Percentiles rank a stretch among this genome's conserved stretches.
These are phyloP conservation scores for Columba livia DNA, from an alignment of 2,113 vertebrate species.

Conservation along the genomic window DNA sequence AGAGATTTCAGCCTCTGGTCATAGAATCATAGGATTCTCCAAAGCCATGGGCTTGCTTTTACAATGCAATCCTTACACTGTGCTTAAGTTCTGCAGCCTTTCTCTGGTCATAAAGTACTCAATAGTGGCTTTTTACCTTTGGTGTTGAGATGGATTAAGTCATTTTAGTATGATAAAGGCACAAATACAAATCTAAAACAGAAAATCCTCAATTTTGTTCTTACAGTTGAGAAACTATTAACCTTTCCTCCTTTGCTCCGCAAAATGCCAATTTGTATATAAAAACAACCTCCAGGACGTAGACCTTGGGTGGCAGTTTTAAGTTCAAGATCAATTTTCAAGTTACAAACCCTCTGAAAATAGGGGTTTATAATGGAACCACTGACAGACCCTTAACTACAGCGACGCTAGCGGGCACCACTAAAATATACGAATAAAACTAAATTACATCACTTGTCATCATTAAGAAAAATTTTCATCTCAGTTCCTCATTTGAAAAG, in stretches of 20 bases:
- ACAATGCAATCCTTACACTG: neutral
- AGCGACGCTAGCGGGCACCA: conserved; percentile 69
- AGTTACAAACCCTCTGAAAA: conserved; percentile 65
- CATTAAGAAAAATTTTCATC: conserved; percentile 80
- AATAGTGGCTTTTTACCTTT: neutral
- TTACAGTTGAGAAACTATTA: conserved; percentile 39
- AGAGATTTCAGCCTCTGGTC: neutral
- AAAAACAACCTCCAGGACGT: conserved; percentile 66
- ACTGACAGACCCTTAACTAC: conserved; percentile 67
- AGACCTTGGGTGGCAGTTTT: conserved; percentile 50
- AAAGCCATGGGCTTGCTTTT: neutral
- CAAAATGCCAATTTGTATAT: conserved; percentile 67
- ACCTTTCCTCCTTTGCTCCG: conserved; percentile 23
- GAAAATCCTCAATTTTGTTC: conserved; percentile 18
- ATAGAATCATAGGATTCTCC: neutral
- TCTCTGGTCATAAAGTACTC: neutral
- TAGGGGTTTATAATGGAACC: conserved; percentile 26
- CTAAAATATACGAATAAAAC: conserved; percentile 71
- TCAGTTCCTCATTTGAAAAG: conserved; percentile 78
- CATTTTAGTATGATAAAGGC: neutral
- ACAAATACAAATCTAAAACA: conserved; percentile 17
- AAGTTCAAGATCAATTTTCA: conserved; percentile 65
- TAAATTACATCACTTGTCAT: conserved; percentile 82
- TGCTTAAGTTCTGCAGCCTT: neutral
- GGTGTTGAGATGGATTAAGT: neutral